Evolutionary conservation across 53 echinoderm and acorn worm species (phyloP), one percentile per base, ranked within the genome.

Genomic region (Actinopyga echinites): DNA sequence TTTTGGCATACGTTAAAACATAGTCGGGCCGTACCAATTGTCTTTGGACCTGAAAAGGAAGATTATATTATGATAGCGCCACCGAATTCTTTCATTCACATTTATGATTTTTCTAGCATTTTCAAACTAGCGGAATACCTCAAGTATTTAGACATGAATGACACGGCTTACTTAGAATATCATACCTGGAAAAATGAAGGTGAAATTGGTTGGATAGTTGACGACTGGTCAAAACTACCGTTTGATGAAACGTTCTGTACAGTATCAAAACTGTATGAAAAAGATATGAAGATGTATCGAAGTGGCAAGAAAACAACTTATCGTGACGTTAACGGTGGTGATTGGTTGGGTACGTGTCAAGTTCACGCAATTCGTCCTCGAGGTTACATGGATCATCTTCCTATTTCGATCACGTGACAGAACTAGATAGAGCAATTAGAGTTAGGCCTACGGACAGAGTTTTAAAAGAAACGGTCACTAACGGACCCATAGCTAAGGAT

Each of bases 281-380:
- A 80, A 21, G 63, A 44, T 57, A 61, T 61, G 81, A 17, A 49
- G 49, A 61, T 37, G 63, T 0, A 11, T 23, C 36, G 25, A 21
- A 55, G 32, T 13, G 36, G 34, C 40, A 3, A 8, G 29, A 15
- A 15, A 30, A 36, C 21, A 13, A 80, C 22, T 8, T 80, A 29
- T 40, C n/a, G 81, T 21, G 62, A 80, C 38, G 81, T 80, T 19
- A 80, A 80, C 59, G 81, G 81, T 57, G 24, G 6, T 38, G 81
- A 80, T 34, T 80, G 81, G 81, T 61, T 80, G 36, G 81, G 22
- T 36, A 80, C 81, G 31, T 80, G 81, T 29, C 60, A 61, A 42
- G 45, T 80, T 24, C 81, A 80, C 20, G 81, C 81, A 7, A 80
- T 80, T 24, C 42, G 81, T 59, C 81, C 81, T 0, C 81, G 81